Evolutionary conservation across 2,113 vertebrate genomes (phyloP).

Genomic region (Potamarius usumacintae): DNA sequence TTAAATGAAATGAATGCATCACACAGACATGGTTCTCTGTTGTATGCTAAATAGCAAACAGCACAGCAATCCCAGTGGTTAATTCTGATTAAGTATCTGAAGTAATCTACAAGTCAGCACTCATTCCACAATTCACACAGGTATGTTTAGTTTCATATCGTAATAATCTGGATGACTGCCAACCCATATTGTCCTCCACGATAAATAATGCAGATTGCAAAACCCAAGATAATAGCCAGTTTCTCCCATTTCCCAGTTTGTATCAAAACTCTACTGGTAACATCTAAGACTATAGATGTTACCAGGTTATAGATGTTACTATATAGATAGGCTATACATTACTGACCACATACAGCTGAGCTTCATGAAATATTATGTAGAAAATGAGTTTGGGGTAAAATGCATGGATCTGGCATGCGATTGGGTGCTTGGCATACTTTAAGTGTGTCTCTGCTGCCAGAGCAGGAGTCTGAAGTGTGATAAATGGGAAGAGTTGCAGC

Average conservation of each 20-base stretch:
- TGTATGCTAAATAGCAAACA: conserved; percentile 13
- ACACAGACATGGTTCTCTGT: conserved; percentile 5
- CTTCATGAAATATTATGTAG: conserved; percentile 11
- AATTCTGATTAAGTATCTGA: conserved; percentile 14
- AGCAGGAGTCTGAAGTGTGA: conserved; percentile 63
- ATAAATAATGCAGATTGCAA: conserved; percentile 30
- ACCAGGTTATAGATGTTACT: too few species aligned
- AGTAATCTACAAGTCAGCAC: conserved; percentile 17
- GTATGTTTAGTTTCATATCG: conserved; percentile 11
- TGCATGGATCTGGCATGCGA: neutral
- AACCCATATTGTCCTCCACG: conserved; percentile 43
- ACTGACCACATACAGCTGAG: neutral
- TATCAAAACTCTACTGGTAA: conserved; percentile 1
- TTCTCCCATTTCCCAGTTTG: conserved; percentile 14
- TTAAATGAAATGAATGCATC: conserved; percentile 31
- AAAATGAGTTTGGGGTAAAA: neutral
- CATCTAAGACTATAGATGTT: neutral
- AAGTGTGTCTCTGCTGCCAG: conserved; percentile 56
- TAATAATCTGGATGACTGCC: conserved; percentile 39
- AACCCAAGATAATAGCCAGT: neutral
- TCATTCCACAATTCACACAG: conserved; percentile 27
- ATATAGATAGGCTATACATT: neutral
- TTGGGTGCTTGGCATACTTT: conserved; percentile 34
- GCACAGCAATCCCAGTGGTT: conserved; percentile 1
- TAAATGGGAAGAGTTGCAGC: conserved; percentile 55